A percentile compares a stretch with the other conserved stretches of the same genome.
Evolutionary conservation across 2,113 vertebrate species (phyloP).

Genomic region (Scortum barcoo): DNA sequence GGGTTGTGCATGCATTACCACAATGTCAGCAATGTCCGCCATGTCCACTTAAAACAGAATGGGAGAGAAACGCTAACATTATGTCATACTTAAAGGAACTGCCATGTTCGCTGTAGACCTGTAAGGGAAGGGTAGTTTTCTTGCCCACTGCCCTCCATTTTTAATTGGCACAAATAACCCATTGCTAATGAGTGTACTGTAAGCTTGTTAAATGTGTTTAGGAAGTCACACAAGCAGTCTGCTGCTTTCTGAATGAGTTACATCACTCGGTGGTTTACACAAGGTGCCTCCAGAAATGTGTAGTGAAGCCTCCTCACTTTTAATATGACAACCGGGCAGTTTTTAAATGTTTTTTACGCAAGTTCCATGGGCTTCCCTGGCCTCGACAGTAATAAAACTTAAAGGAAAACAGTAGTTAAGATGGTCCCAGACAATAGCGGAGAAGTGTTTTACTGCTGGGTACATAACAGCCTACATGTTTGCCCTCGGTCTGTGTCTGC

Average conservation of each 20-base stretch:
- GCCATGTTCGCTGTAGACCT: background rate
- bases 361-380: background rate
- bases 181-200: conserved; percentile 48
- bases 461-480: conserved; percentile 19
- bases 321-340: conserved; percentile 13
- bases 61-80: background rate
- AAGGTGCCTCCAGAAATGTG: conserved; percentile 30
- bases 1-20: background rate
- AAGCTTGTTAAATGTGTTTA: conserved; percentile 59
- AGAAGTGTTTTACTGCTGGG: conserved; percentile 42
- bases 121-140: conserved; percentile 45
- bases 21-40: background rate
- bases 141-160: conserved; percentile 30
- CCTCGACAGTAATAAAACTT: conserved; percentile 2
- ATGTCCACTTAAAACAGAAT: background rate
- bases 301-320: background rate
- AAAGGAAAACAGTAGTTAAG: conserved; percentile 35
- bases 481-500: conserved; percentile 26
- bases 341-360: background rate
- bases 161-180: conserved; percentile 62
- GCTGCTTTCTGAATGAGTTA: conserved; percentile 15
- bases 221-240: conserved; percentile 38
- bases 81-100: conserved; percentile 8
- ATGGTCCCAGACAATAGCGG: conserved; percentile 36
- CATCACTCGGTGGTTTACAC: conserved; percentile 28